Conservation (phyloP, 2,113 vertebrate species). For the Pampusana beccarii region DNA sequence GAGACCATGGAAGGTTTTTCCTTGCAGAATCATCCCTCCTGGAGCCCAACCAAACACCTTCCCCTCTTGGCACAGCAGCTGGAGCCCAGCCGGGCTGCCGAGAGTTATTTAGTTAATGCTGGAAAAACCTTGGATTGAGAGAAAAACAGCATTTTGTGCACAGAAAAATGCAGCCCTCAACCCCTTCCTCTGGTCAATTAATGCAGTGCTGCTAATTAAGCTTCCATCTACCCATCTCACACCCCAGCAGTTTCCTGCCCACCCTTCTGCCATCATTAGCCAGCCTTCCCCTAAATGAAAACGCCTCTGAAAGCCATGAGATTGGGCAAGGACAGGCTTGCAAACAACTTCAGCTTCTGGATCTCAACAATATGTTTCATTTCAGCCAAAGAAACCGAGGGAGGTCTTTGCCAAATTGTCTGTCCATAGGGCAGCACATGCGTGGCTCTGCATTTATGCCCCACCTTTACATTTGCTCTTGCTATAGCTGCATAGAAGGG, state of each 20-base stretch:
- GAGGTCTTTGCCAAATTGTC: neutral
- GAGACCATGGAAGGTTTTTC: neutral
- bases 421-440: neutral
- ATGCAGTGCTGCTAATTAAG: neutral
- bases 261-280: neutral
- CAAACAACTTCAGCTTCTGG: neutral
- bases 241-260: neutral
- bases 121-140: neutral
- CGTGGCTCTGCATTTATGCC: neutral
- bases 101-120: neutral
- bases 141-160: neutral
- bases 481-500: neutral
- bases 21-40: neutral
- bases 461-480: neutral
- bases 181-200: neutral
- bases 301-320: neutral
- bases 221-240: neutral
- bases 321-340: neutral
- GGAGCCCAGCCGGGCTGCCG: neutral
- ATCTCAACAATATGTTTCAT: fast-evolving
- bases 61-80: neutral
- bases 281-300: neutral
- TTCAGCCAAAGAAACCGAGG: neutral
- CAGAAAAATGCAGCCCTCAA: neutral
- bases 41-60: neutral